Base-by-base conservation (phyloP, 2,113 vertebrate species). In the Spilogale gracilis region DNA sequence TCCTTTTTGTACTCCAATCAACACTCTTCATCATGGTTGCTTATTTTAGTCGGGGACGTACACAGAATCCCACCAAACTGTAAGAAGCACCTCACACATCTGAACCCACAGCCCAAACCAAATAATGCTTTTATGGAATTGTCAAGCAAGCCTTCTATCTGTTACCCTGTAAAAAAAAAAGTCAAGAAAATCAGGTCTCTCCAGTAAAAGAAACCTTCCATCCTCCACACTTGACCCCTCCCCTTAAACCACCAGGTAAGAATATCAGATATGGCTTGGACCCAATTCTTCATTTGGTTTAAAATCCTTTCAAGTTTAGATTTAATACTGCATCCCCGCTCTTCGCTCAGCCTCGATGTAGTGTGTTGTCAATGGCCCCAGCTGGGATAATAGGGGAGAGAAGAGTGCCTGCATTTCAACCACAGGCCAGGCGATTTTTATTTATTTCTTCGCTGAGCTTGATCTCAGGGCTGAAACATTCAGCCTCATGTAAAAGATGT, bases 11-110 rank as follows among this genome's bases (percentile, higher is more conserved):
- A 78, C 48, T 79, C 30, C 1, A n/a, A 54, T 81, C 69, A 82
- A 60, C 11, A 13, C 56, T 65, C 80, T 61, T 80, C 27, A 56
- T 83, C 91, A 65, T 50, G 82, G 89, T 93, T 38, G 17, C 45
- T 69, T 65, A 48, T 94, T 89, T 94, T 76, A 63, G 58, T 91
- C 38, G 90, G 32, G 52, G 50, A 61, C 21, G 78, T 83, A 56
- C 4, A 50, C 10, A 73, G 48, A 90, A 95, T 60, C 21, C 23
- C 32, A 17, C 50, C 67, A 80, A 58, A 58, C 0, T 61, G 32
- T 87, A 91, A 12, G 9, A 71, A 89, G 56, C 14, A 13, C 63
- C 20, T 78, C 88, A 58, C 52, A 82, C 65, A 90, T 73, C 83
- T 84, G 60, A 84, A 25, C 27, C 45, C 27, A 74, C 0, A 13